These are phyloP conservation scores for Hyperoplus lanceolatus DNA, from an alignment of 2,797 vertebrate species.

Conservation along the genomic window DNA sequence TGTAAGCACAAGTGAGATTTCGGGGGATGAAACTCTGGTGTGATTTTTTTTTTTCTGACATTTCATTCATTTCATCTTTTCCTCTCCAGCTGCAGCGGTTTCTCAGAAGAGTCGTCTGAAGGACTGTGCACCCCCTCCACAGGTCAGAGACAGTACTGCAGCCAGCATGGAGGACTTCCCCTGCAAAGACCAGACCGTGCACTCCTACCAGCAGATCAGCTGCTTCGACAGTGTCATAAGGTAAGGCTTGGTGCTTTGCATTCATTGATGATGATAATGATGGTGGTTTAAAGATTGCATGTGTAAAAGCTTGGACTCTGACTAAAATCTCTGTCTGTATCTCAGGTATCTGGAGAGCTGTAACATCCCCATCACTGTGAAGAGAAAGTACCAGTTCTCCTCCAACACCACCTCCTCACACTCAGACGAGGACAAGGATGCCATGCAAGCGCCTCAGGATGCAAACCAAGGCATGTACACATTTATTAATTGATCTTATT, in stretches of 20 bases:
- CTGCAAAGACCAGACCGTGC: conserved; percentile 88
- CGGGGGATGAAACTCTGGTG: background rate
- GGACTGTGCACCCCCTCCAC: conserved; percentile 50
- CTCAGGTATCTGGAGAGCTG: conserved; percentile 95
- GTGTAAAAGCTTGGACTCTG: background rate
- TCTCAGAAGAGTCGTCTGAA: conserved; percentile 80
- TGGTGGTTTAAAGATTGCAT: background rate
- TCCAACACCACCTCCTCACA: conserved; percentile 84
- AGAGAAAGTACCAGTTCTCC: conserved; percentile 91
- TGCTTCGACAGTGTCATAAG: conserved; percentile 96
- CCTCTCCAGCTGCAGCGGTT: conserved; percentile 58
- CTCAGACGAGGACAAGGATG: conserved; percentile 86
- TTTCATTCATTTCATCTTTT: background rate
- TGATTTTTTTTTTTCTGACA: background rate
- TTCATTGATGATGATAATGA: conserved; percentile 15
- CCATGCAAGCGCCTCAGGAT: conserved; percentile 82
- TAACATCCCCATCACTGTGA: conserved; percentile 89
- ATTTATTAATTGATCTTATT: background rate
- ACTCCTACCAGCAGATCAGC: conserved; percentile 98
- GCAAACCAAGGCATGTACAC: conserved; percentile 65
- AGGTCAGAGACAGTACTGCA: conserved; percentile 74
- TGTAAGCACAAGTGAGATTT: background rate
- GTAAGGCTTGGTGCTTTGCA: conserved; percentile 61
- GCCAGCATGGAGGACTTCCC: conserved; percentile 84
- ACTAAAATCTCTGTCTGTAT: background rate